Base-by-base conservation (phyloP, 2,113 vertebrate species). In the Pygoscelis antarcticus region DNA sequence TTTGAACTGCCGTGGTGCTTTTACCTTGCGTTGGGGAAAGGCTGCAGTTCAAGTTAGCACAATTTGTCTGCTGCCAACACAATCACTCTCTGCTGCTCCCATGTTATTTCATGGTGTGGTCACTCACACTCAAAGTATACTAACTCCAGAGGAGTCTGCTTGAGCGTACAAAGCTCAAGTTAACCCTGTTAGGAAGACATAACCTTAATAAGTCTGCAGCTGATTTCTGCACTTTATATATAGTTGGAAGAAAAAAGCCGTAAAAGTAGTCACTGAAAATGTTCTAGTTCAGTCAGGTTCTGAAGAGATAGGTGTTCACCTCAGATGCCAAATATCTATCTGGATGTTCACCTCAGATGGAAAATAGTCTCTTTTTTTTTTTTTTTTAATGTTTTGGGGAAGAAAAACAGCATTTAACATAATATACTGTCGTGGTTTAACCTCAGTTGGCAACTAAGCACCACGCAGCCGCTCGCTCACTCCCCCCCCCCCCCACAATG, bases 21-120 rank as follows among this genome's bases (percentile, higher is more conserved):
- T 83, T 34, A 69, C 74, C 61, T 82, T 30, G 87, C 29, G 21
- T 2, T 64, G 54, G 17, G 47, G 40, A 79, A 83, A 72, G 68
- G 84, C 83, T 87, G 3, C 30, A 29, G 75, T 62, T 90, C 40
- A 55, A 12, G 1, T 83, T 65, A 36, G 21, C 75, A 93, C 91
- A 91, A 54, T 72, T 79, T 80, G 32, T 68, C 91, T 83, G 75
- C 54, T 80, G 96, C 96, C 96, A 96, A 88, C 79, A 90, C 93
- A 83, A 94, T 74, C 90, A 9, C 27, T 46, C 70, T 87, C 62
- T 95, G 95, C 95, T 96, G 75, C 85, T 96, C 75, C 90, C 58
- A 16, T 96, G 90, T 96, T 97, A 88, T 96, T 86, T 93, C 96
- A 92, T 92, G 95, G 96, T 96, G 96, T 95, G 95, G 95, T 76